A percentile compares a stretch with the other conserved stretches of the same genome.
These are phyloP conservation scores for Semicossyphus pulcher DNA, from an alignment of 2,113 vertebrate genomes.

Conservation along the genomic window DNA sequence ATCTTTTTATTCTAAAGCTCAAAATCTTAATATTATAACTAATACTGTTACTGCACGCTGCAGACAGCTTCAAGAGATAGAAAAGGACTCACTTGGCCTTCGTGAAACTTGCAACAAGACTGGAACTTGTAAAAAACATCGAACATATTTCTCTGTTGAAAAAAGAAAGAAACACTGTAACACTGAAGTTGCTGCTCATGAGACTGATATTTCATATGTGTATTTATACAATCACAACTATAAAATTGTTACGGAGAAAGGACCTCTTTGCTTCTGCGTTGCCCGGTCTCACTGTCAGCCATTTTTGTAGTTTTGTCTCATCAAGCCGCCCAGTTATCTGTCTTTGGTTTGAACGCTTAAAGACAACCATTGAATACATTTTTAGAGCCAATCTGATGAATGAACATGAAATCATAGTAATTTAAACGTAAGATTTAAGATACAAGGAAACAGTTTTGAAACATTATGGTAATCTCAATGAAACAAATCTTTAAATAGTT, in stretches of 20 bases:
- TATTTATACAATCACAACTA: background rate
- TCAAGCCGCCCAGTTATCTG: conserved; percentile 60
- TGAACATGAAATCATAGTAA: too few relatives aligned
- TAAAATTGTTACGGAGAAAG: background rate
- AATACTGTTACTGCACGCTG: too few relatives aligned
- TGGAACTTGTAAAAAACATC: conserved; percentile 75
- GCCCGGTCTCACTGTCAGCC: conserved; percentile 42
- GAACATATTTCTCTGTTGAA: conserved; percentile 67
- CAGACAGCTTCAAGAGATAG: background rate
- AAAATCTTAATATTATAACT: background rate
- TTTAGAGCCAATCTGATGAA: too few relatives aligned
- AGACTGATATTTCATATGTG: background rate
- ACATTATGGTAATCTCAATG: too few relatives aligned
- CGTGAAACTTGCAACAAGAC: conserved; percentile 79
- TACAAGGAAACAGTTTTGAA: too few relatives aligned
- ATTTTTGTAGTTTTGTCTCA: conserved; percentile 65
- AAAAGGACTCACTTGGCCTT: conserved; percentile 66
- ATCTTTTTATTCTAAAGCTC: background rate
- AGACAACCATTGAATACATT: background rate
- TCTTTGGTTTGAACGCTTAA: conserved; percentile 22
- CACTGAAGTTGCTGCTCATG: background rate
- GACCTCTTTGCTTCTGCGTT: conserved; percentile 54
- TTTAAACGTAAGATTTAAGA: too few relatives aligned
- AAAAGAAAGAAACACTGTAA: conserved; percentile 18
- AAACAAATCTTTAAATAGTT: background rate